A percentile compares a stretch with the other conserved stretches of the same genome.
These are phyloP conservation scores for Phocides pigmalion DNA, from an alignment of 1,140 invertebrate species.

Conservation along the genomic window DNA sequence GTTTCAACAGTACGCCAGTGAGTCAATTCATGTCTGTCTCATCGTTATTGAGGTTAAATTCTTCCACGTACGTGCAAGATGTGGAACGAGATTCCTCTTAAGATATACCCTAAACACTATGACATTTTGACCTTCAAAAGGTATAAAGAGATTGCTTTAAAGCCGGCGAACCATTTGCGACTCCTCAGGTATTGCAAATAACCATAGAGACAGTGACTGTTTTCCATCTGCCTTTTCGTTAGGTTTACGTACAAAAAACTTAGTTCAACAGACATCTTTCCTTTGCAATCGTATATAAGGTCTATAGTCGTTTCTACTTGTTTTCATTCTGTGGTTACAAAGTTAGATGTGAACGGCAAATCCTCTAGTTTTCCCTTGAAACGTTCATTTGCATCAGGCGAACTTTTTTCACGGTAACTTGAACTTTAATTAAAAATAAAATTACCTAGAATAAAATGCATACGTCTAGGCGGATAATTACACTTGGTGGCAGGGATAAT, in stretches of 20 bases:
- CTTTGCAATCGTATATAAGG: background rate
- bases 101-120: too few species aligned
- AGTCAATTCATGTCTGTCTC: too few species aligned
- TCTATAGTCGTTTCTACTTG: background rate
- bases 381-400: constrained; percentile 61
- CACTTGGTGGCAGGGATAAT: constrained; percentile 38
- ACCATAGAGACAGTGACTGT: too few species aligned
- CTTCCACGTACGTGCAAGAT: too few species aligned
- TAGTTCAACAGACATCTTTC: background rate
- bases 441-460: constrained; percentile 62
- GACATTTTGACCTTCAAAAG: too few species aligned
- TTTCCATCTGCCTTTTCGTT: too few species aligned
- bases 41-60: too few species aligned
- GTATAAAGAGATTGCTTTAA: too few species aligned
- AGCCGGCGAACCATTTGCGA: too few species aligned
- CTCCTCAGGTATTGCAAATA: too few species aligned
- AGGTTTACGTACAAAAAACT: background rate
- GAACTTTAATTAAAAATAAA: constrained; percentile 76
- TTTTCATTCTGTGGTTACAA: constrained; percentile 9
- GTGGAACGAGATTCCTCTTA: too few species aligned
- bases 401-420: constrained; percentile 73
- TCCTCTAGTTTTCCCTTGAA: constrained; percentile 42
- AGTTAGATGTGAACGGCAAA: constrained; percentile 28
- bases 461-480: constrained; percentile 45
- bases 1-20: too few species aligned